A percentile compares a stretch with the other conserved stretches of the same genome.
Evolutionary conservation across 1,140 invertebrate species (phyloP).

Genomic region (Aphis gossypii): DNA sequence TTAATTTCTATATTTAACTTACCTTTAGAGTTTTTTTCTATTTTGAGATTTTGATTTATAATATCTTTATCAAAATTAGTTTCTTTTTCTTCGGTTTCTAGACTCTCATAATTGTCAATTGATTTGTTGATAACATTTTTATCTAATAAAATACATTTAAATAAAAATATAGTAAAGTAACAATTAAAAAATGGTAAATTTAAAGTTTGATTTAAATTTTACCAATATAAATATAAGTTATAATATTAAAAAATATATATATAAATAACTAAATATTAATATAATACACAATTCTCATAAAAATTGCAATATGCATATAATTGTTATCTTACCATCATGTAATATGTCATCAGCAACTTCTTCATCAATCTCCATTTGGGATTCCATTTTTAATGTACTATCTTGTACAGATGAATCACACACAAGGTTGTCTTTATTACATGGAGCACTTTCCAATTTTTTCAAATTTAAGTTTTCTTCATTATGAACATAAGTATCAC

Average conservation of each 20-base stretch:
- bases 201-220: background rate
- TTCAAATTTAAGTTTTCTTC: background rate
- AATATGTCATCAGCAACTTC: background rate
- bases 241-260: background rate
- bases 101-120: background rate
- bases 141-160: background rate
- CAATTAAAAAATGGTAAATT: background rate
- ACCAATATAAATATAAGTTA: background rate
- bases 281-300: background rate
- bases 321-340: background rate
- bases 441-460: background rate
- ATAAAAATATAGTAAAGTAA: background rate
- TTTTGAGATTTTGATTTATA: slow-evolving; percentile 1
- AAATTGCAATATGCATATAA: background rate
- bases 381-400: background rate
- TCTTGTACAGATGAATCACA: background rate
- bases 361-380: background rate
- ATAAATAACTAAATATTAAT: background rate
- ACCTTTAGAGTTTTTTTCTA: background rate
- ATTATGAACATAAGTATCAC: background rate
- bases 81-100: background rate
- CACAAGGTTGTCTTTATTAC: background rate
- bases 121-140: background rate
- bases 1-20: background rate
- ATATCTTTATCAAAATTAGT: background rate